Percentiles rank a stretch among this genome's conserved stretches.
Evolutionary conservation across 30 jellyfish, hydroid and myxozoan species (phyloP).

Genomic region (Aurelia aurita complex sp. Pacific): DNA sequence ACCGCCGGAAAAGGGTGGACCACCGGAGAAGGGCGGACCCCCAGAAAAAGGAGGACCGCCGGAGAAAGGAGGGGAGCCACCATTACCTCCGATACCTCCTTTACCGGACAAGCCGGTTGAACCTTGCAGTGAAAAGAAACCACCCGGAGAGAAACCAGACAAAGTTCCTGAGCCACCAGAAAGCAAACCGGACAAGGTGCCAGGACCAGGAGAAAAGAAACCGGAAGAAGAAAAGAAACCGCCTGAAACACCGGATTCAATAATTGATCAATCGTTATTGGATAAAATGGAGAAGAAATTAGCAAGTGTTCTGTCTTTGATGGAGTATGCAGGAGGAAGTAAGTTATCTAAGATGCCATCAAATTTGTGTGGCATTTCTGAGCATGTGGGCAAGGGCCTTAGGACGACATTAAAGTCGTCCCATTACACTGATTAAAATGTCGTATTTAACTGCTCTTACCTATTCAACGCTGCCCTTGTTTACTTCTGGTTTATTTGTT

Average conservation of each 20-base stretch:
- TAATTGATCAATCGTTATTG: conserved; percentile 30
- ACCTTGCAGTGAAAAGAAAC: neutral
- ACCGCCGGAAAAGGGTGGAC: conserved; percentile 26
- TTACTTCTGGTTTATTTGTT: too few species aligned
- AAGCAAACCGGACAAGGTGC: conserved; percentile 34
- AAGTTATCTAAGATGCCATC: neutral
- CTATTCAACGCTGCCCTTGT: too few species aligned
- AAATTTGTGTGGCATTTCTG: too few species aligned
- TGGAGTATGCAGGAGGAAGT: conserved; percentile 68
- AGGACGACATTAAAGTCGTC: too few species aligned
- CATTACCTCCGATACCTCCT: neutral
- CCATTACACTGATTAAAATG: too few species aligned
- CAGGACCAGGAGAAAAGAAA: conserved; percentile 2
- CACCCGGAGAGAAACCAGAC: conserved; percentile 10
- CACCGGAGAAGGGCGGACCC: conserved; percentile 12
- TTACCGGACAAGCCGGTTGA: conserved; percentile 28
- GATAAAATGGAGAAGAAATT: conserved; percentile 62
- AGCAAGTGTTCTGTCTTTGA: conserved; percentile 53
- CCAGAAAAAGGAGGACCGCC: conserved; percentile 28
- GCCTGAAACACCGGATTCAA: conserved; percentile 27
- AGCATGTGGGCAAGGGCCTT: too few species aligned
- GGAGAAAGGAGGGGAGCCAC: conserved; percentile 9
- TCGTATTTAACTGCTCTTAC: too few species aligned
- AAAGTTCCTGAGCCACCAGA: neutral
- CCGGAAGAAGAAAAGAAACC: conserved; percentile 32